phyloP scores from a whole-genome alignment of 2,888 invertebrate genomes.

The Dryococelus australis region DNA sequence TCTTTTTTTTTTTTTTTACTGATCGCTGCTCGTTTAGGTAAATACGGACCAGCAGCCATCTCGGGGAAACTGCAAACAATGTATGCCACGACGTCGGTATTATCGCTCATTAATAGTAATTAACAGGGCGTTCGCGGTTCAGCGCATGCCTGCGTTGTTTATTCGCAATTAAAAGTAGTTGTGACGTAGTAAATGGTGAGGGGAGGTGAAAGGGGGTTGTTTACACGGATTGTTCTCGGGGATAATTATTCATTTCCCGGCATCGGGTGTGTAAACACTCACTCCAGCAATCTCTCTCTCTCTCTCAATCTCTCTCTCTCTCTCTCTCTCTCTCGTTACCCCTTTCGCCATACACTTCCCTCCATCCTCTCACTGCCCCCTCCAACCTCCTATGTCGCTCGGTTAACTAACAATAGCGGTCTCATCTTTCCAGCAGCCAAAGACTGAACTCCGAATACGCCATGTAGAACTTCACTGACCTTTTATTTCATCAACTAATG shows the following conservation, averaged over 20 bases:
- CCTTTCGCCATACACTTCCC: too few relatives aligned
- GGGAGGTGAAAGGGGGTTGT: not conserved
- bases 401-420: too few relatives aligned
- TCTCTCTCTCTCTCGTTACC: too few relatives aligned
- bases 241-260: conserved; percentile 10
- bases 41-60: not conserved
- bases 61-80: not conserved
- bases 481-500: too few relatives aligned
- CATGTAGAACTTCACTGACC: too few relatives aligned
- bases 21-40: not conserved
- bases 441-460: too few relatives aligned
- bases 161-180: conserved; percentile 4
- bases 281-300: not conserved
- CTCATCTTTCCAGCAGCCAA: too few relatives aligned
- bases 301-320: not conserved
- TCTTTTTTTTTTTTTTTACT: too few relatives aligned
- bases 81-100: not conserved
- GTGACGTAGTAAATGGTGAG: not conserved
- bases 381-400: too few relatives aligned
- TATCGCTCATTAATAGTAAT: not conserved
- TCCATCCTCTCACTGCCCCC: too few relatives aligned
- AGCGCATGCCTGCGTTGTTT: conserved; percentile 10
- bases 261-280: not conserved
- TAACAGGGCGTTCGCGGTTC: not conserved
- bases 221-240: not conserved